phyloP scores from a whole-genome alignment of 2,113 vertebrate species.

The Hiodon alosoides region DNA sequence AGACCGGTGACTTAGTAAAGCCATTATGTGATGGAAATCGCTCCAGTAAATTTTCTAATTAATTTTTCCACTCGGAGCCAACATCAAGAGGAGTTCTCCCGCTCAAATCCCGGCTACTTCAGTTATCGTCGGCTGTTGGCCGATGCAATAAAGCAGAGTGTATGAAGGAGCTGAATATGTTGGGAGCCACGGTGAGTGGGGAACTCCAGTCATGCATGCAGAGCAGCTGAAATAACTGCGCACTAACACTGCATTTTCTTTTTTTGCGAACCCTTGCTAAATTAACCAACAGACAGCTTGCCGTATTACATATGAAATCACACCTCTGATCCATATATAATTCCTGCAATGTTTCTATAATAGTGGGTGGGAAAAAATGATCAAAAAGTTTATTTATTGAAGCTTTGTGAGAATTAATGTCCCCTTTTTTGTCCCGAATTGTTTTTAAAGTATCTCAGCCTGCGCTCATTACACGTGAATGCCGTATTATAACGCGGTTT shows the following conservation, averaged over 20 bases:
- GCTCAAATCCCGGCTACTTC: not conserved
- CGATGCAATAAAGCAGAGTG: not conserved
- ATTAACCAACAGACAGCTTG: not conserved
- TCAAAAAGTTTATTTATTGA: too few species aligned
- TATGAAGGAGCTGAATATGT: not conserved
- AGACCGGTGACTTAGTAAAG: not conserved
- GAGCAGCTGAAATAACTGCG: not conserved
- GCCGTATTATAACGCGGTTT: too few species aligned
- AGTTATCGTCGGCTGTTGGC: not conserved
- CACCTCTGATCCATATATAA: too few species aligned
- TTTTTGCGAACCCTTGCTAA: not conserved
- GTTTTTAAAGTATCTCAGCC: too few species aligned
- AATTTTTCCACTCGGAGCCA: not conserved
- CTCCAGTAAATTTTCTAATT: not conserved
- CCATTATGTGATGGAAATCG: not conserved
- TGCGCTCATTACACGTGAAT: too few species aligned
- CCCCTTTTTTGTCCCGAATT: too few species aligned
- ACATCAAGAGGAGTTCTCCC: too few species aligned
- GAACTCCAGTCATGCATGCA: not conserved
- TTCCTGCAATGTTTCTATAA: too few species aligned
- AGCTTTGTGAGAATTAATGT: too few species aligned
- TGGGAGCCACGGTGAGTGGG: not conserved
- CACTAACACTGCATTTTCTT: not conserved
- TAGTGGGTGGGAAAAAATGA: too few species aligned
- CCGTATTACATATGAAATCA: not conserved